Percentiles rank a stretch among this genome's conserved stretches.
Conservation (phyloP, 2,113 vertebrate genomes). For the Accipiter cooperii region DNA sequence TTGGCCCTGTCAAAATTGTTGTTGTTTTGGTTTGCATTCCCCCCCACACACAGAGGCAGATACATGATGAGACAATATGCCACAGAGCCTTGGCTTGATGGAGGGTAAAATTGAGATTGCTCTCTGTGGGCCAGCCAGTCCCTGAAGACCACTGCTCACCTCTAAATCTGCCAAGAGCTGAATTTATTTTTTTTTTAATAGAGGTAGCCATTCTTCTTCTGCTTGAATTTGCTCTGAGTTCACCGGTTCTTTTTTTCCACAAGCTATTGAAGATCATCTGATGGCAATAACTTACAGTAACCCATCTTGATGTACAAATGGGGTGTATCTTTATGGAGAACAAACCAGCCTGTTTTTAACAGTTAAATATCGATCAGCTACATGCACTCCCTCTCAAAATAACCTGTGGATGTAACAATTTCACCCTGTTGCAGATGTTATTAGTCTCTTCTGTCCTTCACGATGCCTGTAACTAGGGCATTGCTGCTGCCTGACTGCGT, state of each 20-base stretch:
- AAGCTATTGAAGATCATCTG: background rate
- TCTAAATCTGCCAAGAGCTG: background rate
- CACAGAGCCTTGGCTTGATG: background rate
- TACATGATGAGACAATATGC: background rate
- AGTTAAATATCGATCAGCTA: background rate
- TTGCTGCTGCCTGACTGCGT: background rate
- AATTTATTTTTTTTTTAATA: background rate
- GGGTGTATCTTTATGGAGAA: background rate
- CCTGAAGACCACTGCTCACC: background rate
- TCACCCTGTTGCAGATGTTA: background rate
- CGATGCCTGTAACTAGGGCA: conserved; percentile 25
- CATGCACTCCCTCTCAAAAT: background rate
- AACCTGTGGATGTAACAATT: background rate
- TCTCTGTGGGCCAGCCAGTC: background rate
- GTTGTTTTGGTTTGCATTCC: too few species aligned
- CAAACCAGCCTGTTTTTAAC: background rate
- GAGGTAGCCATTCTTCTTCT: background rate
- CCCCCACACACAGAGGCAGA: background rate
- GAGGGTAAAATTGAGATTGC: background rate
- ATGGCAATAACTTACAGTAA: background rate
- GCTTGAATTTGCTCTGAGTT: background rate
- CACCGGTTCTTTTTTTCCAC: background rate
- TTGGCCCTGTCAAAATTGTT: background rate
- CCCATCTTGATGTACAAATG: background rate
- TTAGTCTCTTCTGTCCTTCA: background rate